These are phyloP conservation scores for Excalfactoria chinensis DNA, from an alignment of 2,113 vertebrate species.

Conservation along the genomic window DNA sequence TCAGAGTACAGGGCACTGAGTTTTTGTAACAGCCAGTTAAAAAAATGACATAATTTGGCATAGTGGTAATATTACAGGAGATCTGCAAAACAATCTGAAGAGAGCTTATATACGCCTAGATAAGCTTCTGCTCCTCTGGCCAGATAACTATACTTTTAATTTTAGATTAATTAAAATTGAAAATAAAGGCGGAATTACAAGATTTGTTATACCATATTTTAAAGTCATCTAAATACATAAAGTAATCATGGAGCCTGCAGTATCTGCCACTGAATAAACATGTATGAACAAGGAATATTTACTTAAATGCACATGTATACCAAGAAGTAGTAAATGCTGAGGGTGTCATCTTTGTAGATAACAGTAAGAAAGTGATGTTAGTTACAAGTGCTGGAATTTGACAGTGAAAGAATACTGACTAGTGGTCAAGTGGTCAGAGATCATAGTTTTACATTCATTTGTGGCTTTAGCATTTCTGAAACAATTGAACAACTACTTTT, in stretches of 20 bases:
- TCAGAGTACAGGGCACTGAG: background rate
- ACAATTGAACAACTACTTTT: background rate
- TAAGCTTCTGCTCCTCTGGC: background rate
- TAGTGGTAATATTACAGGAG: background rate
- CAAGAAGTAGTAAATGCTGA: background rate
- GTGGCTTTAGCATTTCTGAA: background rate
- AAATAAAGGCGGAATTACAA: background rate
- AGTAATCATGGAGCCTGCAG: background rate
- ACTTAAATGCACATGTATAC: background rate
- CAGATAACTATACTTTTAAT: background rate
- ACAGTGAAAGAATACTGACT: background rate
- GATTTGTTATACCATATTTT: background rate
- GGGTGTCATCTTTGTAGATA: background rate
- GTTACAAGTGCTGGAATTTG: background rate
- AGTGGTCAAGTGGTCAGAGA: fast-evolving
- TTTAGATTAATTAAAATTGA: background rate
- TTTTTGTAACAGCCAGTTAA: fast-evolving
- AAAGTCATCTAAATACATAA: background rate
- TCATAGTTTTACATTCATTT: background rate
- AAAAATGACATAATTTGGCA: background rate
- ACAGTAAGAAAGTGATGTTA: background rate
- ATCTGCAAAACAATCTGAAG: background rate
- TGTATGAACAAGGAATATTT: background rate
- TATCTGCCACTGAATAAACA: background rate
- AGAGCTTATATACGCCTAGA: background rate